Percentiles rank a stretch among this genome's conserved stretches.
phyloP scores from a whole-genome alignment of 1,140 invertebrate species.

The Fopius arisanus region DNA sequence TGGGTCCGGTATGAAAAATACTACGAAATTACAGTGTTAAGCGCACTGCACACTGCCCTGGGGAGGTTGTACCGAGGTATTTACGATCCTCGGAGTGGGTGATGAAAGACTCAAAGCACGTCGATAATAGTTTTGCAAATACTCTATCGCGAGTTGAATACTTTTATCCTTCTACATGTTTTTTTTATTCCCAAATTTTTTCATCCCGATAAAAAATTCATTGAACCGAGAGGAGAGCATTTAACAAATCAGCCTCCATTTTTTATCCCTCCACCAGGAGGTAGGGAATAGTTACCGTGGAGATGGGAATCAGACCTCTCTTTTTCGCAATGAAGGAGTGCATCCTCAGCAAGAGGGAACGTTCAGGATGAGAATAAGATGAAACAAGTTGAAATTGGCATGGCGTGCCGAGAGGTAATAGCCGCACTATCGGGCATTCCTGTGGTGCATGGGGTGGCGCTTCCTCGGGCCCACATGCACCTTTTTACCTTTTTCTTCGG shows the following conservation, averaged over 20 bases:
- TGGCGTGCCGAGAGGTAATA: constrained; percentile 25
- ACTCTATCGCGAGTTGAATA: constrained; percentile 18
- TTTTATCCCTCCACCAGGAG: too few relatives aligned
- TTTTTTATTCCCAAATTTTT: background rate
- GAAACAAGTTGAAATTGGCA: background rate
- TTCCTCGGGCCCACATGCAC: background rate
- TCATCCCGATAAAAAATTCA: background rate
- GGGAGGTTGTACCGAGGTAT: constrained; percentile 38
- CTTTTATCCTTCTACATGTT: background rate
- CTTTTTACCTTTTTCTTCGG: background rate
- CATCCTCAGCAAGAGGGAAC: background rate
- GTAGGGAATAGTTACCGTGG: too few relatives aligned
- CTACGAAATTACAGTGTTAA: constrained; percentile 55
- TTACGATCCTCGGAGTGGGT: constrained; percentile 51
- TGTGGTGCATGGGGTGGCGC: background rate
- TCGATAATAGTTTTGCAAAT: constrained; percentile 29
- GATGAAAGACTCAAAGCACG: constrained; percentile 50
- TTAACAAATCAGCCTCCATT: too few relatives aligned
- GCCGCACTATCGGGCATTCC: background rate
- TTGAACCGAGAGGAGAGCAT: background rate
- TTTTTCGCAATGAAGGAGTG: too few relatives aligned
- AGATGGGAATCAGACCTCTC: too few relatives aligned
- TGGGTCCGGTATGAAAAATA: constrained; percentile 37
- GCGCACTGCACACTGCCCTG: constrained; percentile 11
- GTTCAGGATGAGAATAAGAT: constrained; percentile 2